Evolutionary conservation across 2,797 vertebrate genomes (phyloP).

Genomic region (Podarcis siculus): DNA sequence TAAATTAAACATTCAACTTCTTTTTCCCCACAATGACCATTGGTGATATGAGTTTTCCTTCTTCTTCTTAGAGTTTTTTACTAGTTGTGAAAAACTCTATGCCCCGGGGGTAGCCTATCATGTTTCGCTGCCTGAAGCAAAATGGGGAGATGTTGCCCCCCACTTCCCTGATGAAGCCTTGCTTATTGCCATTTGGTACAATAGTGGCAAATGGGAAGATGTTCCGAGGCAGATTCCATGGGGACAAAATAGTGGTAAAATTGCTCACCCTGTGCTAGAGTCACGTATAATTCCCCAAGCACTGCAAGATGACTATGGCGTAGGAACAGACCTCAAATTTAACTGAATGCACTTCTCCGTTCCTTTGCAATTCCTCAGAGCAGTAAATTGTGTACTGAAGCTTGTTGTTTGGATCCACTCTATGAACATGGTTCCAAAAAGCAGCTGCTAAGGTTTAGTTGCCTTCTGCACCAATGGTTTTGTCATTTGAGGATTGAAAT

Average conservation of each 20-base stretch:
- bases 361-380: not conserved
- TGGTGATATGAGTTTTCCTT: not conserved
- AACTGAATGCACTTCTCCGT: not conserved
- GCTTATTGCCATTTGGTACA: too few species aligned
- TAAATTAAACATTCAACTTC: not conserved
- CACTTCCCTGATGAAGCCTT: not conserved
- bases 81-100: not conserved
- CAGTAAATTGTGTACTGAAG: not conserved
- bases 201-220: not conserved
- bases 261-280: not conserved
- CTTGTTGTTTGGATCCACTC: constrained; percentile 49
- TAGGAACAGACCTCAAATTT: not conserved
- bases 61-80: not conserved
- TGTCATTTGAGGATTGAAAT: constrained; percentile 63
- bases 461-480: constrained; percentile 51
- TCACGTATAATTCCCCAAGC: not conserved
- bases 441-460: constrained; percentile 32
- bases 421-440: constrained; percentile 29
- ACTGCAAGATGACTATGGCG: not conserved
- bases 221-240: not conserved
- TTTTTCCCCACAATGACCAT: not conserved
- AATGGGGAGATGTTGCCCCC: too few species aligned
- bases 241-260: not conserved
- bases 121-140: too few species aligned
- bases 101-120: too few species aligned